These are phyloP conservation scores for Boloria selene DNA, from an alignment of 2,888 invertebrate species.

Conservation along the genomic window DNA sequence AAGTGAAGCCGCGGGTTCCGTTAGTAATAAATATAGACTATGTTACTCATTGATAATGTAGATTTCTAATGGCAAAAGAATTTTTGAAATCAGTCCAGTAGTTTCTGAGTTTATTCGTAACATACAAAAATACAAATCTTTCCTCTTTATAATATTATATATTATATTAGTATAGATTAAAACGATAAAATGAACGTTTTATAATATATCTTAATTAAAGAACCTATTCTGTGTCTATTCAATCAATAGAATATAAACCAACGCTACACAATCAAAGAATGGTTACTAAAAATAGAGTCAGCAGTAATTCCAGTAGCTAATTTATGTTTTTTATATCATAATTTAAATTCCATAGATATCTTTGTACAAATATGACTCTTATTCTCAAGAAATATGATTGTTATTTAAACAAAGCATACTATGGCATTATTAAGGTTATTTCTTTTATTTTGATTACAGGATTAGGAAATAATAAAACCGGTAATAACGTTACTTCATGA, in stretches of 20 bases:
- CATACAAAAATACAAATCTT: no score
- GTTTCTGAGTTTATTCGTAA: no score
- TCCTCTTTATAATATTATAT: no score
- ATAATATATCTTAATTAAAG: background rate
- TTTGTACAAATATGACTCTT: background rate
- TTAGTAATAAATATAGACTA: no score
- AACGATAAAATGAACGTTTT: no score
- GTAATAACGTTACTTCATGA: conserved; percentile 10
- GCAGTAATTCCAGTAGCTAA: conserved; percentile 14
- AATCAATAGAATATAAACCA: background rate
- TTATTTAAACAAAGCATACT: background rate
- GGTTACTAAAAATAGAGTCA: conserved; percentile 4
- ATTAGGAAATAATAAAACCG: conserved; percentile 11
- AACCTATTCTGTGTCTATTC: background rate
- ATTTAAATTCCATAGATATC: background rate
- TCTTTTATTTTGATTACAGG: conserved; percentile 11
- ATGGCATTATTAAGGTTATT: conserved; percentile 9
- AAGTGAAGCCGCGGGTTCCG: no score
- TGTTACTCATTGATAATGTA: no score
- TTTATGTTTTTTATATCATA: background rate
- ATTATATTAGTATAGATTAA: no score
- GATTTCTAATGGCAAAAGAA: no score
- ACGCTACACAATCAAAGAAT: background rate
- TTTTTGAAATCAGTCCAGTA: no score
- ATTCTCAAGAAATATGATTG: background rate